Evolutionary conservation across 1,140 invertebrate genomes (phyloP).

Genomic region (Euwallacea fornicatus): DNA sequence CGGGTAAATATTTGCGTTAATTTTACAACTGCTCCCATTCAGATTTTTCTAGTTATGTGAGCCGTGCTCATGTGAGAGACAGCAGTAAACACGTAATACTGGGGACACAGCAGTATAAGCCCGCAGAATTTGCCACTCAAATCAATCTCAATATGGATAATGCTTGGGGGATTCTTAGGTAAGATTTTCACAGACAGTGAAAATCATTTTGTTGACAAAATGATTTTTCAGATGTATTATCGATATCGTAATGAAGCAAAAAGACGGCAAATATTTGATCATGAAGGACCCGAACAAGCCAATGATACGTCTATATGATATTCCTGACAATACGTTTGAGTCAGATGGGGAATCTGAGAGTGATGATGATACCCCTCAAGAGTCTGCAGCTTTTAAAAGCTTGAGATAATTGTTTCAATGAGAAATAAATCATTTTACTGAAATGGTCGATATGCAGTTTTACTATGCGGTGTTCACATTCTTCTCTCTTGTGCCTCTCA

Average conservation of each 20-base stretch:
- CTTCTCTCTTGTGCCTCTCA: no score
- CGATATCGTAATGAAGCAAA: slow-evolving; percentile 97
- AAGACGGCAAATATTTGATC: slow-evolving; percentile 96
- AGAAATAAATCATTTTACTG: no score
- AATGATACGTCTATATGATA: slow-evolving; percentile 93
- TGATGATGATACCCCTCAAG: slow-evolving; percentile 70
- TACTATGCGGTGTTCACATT: no score
- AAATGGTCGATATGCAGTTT: no score
- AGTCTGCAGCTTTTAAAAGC: slow-evolving; percentile 50
- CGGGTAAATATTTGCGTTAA: slow-evolving; percentile 57
- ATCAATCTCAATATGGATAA: slow-evolving; percentile 99
- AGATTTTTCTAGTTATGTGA: slow-evolving; percentile 73
- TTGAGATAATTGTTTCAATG: slow-evolving; percentile 18
- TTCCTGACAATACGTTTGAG: slow-evolving; percentile 97
- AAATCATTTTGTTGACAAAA: background rate
- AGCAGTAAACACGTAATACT: slow-evolving; percentile 96
- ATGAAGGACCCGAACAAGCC: slow-evolving; percentile 99
- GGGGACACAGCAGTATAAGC: slow-evolving; percentile 98
- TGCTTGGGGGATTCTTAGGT: slow-evolving; percentile 95
- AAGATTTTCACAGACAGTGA: background rate
- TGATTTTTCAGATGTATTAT: slow-evolving; percentile 77
- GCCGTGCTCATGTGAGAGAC: slow-evolving; percentile 88
- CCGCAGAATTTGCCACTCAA: slow-evolving; percentile 97
- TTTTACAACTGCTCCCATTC: background rate
- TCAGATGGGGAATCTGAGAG: slow-evolving; percentile 94